Evolutionary conservation across 2,113 vertebrate genomes (phyloP).

Genomic region (Motacilla tschutschensis): DNA sequence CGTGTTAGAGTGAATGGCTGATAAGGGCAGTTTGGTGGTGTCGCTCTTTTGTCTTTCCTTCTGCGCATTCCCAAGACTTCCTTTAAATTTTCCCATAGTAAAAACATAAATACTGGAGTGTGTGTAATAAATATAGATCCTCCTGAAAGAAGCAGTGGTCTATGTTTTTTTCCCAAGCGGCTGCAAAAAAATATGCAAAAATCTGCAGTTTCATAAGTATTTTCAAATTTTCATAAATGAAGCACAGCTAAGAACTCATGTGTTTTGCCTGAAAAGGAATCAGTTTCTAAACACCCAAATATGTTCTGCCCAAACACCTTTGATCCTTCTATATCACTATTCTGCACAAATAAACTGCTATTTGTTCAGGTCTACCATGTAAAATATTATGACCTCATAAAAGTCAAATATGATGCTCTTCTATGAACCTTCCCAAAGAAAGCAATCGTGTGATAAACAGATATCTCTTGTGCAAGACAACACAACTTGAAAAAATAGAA

Average conservation of each 20-base stretch:
- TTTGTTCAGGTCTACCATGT: background rate
- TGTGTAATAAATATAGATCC: background rate
- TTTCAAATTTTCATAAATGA: background rate
- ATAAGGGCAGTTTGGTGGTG: background rate
- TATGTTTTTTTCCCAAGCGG: background rate
- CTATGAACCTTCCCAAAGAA: background rate
- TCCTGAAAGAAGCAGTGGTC: background rate
- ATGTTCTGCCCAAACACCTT: background rate
- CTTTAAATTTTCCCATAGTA: background rate
- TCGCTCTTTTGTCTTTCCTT: background rate
- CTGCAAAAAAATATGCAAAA: background rate
- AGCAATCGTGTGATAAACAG: background rate
- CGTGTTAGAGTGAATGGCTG: background rate
- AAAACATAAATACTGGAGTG: background rate
- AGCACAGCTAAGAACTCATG: background rate
- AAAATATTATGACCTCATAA: background rate
- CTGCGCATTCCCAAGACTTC: accelerated
- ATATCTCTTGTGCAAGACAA: background rate
- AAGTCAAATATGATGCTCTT: background rate
- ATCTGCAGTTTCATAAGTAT: background rate
- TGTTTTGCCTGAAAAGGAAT: background rate
- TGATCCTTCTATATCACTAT: background rate
- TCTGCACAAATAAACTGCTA: background rate
- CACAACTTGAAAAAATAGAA: background rate
- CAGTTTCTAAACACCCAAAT: background rate